Evolutionary conservation across 2,888 invertebrate genomes (phyloP).

Genomic region (Lutraria lutraria): DNA sequence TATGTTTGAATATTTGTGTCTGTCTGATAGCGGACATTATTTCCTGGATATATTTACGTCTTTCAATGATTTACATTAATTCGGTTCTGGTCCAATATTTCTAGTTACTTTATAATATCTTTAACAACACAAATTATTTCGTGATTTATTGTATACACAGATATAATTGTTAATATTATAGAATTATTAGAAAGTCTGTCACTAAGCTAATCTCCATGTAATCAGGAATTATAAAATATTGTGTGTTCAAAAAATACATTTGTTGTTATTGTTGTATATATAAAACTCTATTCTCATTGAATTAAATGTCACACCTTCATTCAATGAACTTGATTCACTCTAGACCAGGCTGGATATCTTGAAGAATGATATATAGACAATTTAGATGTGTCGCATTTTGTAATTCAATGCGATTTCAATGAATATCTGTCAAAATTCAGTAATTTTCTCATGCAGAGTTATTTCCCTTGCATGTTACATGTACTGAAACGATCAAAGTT

Average conservation of each 20-base stretch:
- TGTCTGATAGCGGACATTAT: not conserved
- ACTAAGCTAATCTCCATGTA: not conserved
- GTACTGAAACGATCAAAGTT: not conserved
- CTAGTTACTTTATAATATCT: not conserved
- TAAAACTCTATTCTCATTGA: not conserved
- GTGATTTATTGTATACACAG: not conserved
- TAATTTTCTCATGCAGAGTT: not conserved
- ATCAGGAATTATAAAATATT: slow-evolving; percentile 22
- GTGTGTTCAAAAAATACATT: not conserved
- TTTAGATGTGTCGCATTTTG: not conserved
- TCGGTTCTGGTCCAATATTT: not conserved
- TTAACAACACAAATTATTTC: not conserved
- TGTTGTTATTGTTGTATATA: not conserved
- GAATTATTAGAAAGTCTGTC: not conserved
- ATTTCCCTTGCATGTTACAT: not conserved
- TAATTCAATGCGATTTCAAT: not conserved
- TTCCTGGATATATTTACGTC: not conserved
- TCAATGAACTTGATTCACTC: not conserved
- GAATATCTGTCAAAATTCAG: not conserved
- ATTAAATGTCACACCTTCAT: not conserved
- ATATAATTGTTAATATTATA: not conserved
- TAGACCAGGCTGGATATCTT: not conserved
- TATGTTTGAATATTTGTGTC: not conserved
- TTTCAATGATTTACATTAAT: not conserved
- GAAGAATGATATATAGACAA: not conserved